These are phyloP conservation scores for Aplocera efformata DNA, from an alignment of 2,888 invertebrate genomes.

Conservation along the genomic window DNA sequence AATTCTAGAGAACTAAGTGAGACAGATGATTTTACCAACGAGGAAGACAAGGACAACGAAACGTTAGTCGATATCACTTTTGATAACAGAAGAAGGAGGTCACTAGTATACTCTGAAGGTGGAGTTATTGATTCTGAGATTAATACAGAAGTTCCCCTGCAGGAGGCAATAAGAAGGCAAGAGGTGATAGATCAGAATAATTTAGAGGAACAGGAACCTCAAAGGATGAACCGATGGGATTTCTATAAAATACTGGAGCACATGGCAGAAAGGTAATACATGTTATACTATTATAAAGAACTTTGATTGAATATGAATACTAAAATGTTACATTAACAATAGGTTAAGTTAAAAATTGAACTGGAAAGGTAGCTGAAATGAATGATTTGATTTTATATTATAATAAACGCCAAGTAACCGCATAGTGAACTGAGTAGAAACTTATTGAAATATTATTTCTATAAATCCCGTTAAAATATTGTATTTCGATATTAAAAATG, in stretches of 20 bases:
- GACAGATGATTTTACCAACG: slow-evolving; percentile 26
- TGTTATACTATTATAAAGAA: too few species aligned
- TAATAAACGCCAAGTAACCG: too few species aligned
- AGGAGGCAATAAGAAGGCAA: slow-evolving; percentile 72
- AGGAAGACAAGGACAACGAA: slow-evolving; percentile 45
- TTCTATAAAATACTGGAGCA: slow-evolving; percentile 83
- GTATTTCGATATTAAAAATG: slow-evolving; percentile 11
- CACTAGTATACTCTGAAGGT: slow-evolving; percentile 60
- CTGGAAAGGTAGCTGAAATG: too few species aligned
- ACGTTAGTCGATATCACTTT: slow-evolving; percentile 68
- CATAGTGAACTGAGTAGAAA: too few species aligned
- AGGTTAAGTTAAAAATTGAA: too few species aligned
- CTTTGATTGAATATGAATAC: too few species aligned
- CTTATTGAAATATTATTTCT: slow-evolving; percentile 8
- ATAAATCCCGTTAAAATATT: slow-evolving; percentile 5
- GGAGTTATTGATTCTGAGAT: slow-evolving; percentile 43
- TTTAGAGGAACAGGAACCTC: slow-evolving; percentile 50
- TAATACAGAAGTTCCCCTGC: slow-evolving; percentile 53
- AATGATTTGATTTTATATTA: too few species aligned
- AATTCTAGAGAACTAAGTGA: slow-evolving; percentile 37
- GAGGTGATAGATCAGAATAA: slow-evolving; percentile 66
- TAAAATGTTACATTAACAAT: too few species aligned
- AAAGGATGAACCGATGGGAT: slow-evolving; percentile 81
- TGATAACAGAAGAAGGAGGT: slow-evolving; percentile 54
- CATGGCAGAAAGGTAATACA: slow-evolving; percentile 76